Evolutionary conservation across 2,888 invertebrate species (phyloP).

Genomic region (Oxyteleia sp.): DNA sequence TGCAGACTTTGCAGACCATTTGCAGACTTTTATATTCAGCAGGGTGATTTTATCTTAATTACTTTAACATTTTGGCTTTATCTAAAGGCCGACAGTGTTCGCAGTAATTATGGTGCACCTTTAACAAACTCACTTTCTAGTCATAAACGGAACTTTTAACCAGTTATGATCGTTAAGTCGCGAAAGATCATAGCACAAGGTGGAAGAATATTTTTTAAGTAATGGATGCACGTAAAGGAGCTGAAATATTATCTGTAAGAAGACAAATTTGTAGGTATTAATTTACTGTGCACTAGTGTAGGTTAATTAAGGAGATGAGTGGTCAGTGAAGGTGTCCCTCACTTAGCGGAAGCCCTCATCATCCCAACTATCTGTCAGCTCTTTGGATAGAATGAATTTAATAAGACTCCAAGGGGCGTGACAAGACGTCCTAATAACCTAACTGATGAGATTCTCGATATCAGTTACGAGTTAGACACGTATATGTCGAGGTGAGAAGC

Average conservation of each 20-base stretch:
- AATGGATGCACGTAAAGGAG: not conserved
- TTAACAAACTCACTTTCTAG: slow-evolving; percentile 23
- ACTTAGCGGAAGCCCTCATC: slow-evolving; percentile 44
- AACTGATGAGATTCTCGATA: slow-evolving; percentile 60
- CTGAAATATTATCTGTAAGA: not conserved
- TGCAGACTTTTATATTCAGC: too few relatives aligned
- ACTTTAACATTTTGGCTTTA: too few relatives aligned
- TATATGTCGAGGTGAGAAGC: slow-evolving; percentile 4
- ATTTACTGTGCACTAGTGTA: slow-evolving; percentile 7
- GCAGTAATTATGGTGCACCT: slow-evolving; percentile 24
- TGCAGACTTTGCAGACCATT: too few relatives aligned
- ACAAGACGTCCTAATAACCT: slow-evolving; percentile 79
- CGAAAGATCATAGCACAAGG: too few relatives aligned
- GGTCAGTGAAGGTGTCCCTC: slow-evolving; percentile 53
- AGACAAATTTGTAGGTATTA: slow-evolving; percentile 13
- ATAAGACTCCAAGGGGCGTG: slow-evolving; percentile 79
- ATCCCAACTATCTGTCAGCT: slow-evolving; percentile 54
- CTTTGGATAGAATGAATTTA: slow-evolving; percentile 78
- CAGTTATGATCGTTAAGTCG: slow-evolving; percentile 1
- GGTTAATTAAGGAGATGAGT: slow-evolving; percentile 56
- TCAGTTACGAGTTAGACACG: slow-evolving; percentile 46
- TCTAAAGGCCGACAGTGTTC: too few relatives aligned
- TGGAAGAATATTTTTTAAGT: too few relatives aligned
- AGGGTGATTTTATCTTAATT: not conserved
- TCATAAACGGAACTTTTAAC: slow-evolving; percentile 19